Evolutionary conservation across 92 coral and sea anemone species (phyloP).

Genomic region (Montipora capitata): DNA sequence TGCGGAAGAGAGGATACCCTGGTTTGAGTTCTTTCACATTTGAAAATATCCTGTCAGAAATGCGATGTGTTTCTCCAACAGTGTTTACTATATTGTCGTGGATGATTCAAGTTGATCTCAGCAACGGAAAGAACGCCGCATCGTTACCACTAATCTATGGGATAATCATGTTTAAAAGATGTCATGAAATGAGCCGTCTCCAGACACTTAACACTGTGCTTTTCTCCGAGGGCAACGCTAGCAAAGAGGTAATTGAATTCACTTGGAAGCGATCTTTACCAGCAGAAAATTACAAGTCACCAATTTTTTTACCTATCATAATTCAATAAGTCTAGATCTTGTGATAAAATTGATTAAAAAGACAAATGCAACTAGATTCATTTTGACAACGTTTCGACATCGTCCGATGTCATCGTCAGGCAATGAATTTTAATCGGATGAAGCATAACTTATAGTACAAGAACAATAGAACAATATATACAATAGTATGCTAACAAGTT

Average conservation of each 20-base stretch:
- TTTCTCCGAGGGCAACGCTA: slow-evolving; percentile 58
- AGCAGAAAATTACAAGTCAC: no score
- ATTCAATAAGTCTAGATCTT: no score
- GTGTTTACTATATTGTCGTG: not conserved
- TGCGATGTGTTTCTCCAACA: not conserved
- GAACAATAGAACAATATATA: no score
- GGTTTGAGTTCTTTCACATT: not conserved
- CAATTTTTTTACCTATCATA: no score
- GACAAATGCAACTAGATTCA: no score
- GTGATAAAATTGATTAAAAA: no score
- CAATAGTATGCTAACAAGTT: no score
- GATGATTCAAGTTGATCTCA: slow-evolving; percentile 53
- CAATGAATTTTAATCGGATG: no score
- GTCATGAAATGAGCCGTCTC: slow-evolving; percentile 46
- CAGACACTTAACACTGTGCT: slow-evolving; percentile 63
- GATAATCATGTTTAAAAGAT: slow-evolving; percentile 53
- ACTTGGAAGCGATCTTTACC: no score
- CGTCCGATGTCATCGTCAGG: no score
- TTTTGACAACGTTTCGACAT: no score
- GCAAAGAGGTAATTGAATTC: slow-evolving; percentile 46
- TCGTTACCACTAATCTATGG: slow-evolving; percentile 53
- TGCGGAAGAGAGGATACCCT: not conserved
- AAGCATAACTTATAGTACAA: no score
- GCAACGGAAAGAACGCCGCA: slow-evolving; percentile 24
- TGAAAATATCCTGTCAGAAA: slow-evolving; percentile 7